Base-by-base conservation (phyloP, 2,888 invertebrate genomes). In the Phengaris arion region DNA sequence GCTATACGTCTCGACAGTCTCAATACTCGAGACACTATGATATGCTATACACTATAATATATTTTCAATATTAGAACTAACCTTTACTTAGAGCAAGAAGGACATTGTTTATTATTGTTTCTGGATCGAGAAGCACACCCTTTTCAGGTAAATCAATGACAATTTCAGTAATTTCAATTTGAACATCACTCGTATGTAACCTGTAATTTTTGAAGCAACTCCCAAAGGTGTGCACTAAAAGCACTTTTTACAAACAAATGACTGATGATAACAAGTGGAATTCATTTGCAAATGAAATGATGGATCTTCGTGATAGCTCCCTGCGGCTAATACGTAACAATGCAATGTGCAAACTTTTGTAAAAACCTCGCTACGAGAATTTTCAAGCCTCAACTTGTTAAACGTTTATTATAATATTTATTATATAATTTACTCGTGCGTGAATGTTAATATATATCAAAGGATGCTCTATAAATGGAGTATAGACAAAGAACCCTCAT, bases 401-500 rank as follows among this genome's bases (percentile, higher is more conserved):
- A 57, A 15, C 22, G 8, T n/a, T n/a, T n/a, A n/a, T n/a, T n/a
- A n/a, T n/a, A n/a, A n/a, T n/a, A n/a, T n/a, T n/a, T n/a, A n/a
- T n/a, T n/a, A n/a, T n/a, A n/a, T n/a, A n/a, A n/a, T n/a, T 59
- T 59, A 59, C 59, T 59, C 22, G 59, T 59, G 59, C 59, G 59
- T 59, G 9, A 59, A 22, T 22, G 22, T 22, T 59, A 57, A 57
- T 57, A 57, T 55, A 12, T 55, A 55, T 57, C 57, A 57, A 57
- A 57, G 57, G 15, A 57, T 15, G 15, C 6, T 57, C 8, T 57
- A 57, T 35, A 35, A 35, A 35, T 35, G 2, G 2, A 35, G 0
- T 8, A 57, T n/a, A 57, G 15, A 57, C 8, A 15, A 57, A 15
- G 15, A 8, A 8, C 57, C 57, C 57, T 15, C n/a, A 57, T 57